Evolutionary conservation across 2,888 invertebrate genomes (phyloP).

Genomic region (Abrostola triplasia): DNA sequence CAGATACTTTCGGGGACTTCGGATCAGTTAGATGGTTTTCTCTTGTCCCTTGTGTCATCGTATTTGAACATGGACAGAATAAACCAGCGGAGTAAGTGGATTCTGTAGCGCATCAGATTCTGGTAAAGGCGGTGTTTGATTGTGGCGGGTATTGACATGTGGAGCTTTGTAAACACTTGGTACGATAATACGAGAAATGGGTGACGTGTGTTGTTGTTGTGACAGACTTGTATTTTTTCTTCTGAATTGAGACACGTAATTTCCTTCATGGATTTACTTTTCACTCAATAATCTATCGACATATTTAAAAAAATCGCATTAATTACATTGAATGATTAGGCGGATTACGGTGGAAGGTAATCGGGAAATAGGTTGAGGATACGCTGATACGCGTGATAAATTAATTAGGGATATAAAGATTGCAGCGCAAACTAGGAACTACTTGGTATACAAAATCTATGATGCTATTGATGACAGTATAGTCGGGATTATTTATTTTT

Average conservation of each 20-base stretch:
- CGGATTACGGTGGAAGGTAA: too few species aligned
- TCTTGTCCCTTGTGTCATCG: background rate
- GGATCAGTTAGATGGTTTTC: slow-evolving; percentile 13
- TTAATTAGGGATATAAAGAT: too few species aligned
- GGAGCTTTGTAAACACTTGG: background rate
- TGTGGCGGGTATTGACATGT: background rate
- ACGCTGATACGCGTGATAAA: too few species aligned
- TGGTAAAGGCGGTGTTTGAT: background rate
- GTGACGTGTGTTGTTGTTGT: background rate
- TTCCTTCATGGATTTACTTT: background rate
- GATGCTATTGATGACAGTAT: too few species aligned
- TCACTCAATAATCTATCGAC: background rate
- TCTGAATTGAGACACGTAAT: background rate
- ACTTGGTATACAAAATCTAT: too few species aligned
- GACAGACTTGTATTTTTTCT: background rate
- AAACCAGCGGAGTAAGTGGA: background rate
- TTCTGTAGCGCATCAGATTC: background rate
- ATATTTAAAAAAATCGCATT: too few species aligned
- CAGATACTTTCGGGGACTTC: slow-evolving; percentile 18
- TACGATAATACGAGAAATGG: background rate
- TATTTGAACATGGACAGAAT: slow-evolving; percentile 9
- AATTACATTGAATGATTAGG: too few species aligned
- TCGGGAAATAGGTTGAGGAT: too few species aligned
- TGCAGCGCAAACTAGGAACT: too few species aligned
- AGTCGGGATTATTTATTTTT: too few species aligned